Percentiles rank a stretch among this genome's conserved stretches.
These are phyloP conservation scores for Albula goreensis DNA, from an alignment of 2,113 vertebrate species.

Conservation along the genomic window DNA sequence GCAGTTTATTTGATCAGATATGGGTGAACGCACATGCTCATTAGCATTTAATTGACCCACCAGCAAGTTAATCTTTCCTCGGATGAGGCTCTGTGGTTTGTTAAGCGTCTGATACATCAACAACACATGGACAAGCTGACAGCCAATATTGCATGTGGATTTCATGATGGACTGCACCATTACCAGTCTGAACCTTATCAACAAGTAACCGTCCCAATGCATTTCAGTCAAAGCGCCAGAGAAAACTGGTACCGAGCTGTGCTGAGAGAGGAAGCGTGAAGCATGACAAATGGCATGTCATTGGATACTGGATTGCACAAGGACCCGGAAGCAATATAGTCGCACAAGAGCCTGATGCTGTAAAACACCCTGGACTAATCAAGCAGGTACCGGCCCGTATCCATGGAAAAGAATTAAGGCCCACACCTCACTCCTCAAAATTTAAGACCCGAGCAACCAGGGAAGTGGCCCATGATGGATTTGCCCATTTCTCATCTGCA, in stretches of 20 bases:
- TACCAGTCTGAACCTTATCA: background rate
- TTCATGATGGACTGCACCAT: background rate
- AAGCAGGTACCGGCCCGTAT: background rate
- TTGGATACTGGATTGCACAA: background rate
- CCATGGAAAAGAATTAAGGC: constrained; percentile 16
- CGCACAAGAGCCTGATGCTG: background rate
- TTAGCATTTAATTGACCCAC: background rate
- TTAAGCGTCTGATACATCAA: background rate
- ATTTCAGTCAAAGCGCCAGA: background rate
- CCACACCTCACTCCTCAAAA: background rate
- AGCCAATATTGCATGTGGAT: background rate
- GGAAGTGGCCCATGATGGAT: constrained; percentile 17
- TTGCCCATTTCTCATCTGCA: constrained; percentile 18
- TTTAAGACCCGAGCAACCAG: constrained; percentile 11
- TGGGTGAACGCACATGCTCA: background rate
- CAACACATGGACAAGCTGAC: background rate
- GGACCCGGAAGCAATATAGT: constrained; percentile 14
- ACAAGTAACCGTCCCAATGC: background rate
- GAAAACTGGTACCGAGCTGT: background rate
- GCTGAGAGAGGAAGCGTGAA: constrained; percentile 5
- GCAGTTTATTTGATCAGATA: background rate
- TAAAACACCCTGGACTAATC: constrained; percentile 30
- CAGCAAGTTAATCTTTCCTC: background rate
- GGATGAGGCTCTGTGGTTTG: background rate
- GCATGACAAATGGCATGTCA: background rate